Conservation (phyloP, 1,140 invertebrate genomes). For the Lepidurus packardi region DNA sequence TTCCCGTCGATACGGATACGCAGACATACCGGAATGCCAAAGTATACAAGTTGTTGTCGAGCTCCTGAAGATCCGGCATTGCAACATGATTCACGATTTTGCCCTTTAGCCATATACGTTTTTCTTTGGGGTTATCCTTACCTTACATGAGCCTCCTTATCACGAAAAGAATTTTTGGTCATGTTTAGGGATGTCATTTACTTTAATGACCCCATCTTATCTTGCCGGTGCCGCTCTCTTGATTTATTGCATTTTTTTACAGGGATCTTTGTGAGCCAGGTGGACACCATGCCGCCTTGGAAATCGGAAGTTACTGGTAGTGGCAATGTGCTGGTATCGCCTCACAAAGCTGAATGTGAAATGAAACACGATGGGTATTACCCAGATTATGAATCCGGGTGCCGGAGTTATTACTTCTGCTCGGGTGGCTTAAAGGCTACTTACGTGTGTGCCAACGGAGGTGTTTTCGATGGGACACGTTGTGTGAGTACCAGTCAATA, state of each 20-base stretch:
- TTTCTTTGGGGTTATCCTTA: background rate
- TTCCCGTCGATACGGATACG: background rate
- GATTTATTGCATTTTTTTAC: background rate
- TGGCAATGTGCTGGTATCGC: background rate
- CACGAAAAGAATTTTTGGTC: background rate
- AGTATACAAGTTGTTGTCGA: background rate
- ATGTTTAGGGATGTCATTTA: slow-evolving; percentile 12
- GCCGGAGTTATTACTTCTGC: slow-evolving; percentile 55
- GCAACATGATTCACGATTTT: slow-evolving; percentile 2
- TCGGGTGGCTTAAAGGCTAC: slow-evolving; percentile 49
- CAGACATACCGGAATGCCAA: slow-evolving; percentile 8
- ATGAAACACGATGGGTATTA: slow-evolving; percentile 52
- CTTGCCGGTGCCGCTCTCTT: background rate
- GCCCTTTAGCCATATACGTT: background rate
- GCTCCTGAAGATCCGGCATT: slow-evolving; percentile 4
- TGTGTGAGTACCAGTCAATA: slow-evolving; percentile 47
- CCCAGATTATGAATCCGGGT: slow-evolving; percentile 50
- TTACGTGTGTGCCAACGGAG: slow-evolving; percentile 50
- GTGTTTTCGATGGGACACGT: slow-evolving; percentile 51
- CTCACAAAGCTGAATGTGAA: slow-evolving; percentile 35
- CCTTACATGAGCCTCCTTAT: background rate
- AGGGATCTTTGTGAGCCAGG: background rate
- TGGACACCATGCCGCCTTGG: background rate
- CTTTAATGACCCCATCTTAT: background rate
- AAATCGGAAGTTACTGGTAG: slow-evolving; percentile 10